These are phyloP conservation scores for Acanthaster planci DNA, from an alignment of 35 echinoderm and acorn worm species.

Conservation along the genomic window DNA sequence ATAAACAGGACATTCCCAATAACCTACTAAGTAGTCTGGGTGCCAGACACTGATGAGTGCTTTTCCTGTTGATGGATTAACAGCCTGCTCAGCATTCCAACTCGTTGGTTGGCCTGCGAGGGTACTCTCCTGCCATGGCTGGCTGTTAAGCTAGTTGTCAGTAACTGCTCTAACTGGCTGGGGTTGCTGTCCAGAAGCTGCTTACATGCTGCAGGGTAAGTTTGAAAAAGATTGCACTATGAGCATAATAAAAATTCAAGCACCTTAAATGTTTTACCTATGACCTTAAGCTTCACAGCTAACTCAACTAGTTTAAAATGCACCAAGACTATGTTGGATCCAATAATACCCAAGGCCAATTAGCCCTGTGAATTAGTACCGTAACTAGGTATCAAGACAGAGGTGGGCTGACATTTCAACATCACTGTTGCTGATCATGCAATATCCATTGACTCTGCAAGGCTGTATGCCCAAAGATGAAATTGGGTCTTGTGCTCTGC, in stretches of 20 bases:
- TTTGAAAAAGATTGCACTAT: background rate
- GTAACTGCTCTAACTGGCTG: background rate
- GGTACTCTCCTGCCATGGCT: background rate
- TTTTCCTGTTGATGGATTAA: background rate
- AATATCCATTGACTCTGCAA: no score
- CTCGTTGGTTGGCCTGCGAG: background rate
- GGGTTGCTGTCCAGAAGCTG: background rate
- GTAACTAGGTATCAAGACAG: no score
- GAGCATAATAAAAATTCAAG: background rate
- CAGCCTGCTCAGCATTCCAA: constrained; percentile 2
- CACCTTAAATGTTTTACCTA: no score
- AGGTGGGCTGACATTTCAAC: no score
- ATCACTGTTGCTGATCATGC: no score
- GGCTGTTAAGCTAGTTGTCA: background rate
- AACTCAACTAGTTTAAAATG: no score
- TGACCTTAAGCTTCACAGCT: no score
- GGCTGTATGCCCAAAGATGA: no score
- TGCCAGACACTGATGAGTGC: background rate
- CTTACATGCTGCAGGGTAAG: background rate
- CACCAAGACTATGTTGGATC: no score
- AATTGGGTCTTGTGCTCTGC: no score
- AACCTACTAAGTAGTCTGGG: background rate
- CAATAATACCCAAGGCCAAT: no score
- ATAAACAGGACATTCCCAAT: background rate
- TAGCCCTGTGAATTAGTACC: no score